Conservation (phyloP, 2,113 vertebrate species). For the Danio rerio region GRCz12tu NC_133191.1:10586501-10587000, state of each 20-base stretch:
- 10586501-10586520: neutral
- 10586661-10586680: too few relatives aligned
- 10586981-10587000: neutral
- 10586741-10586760: too few relatives aligned
- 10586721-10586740: too few relatives aligned
- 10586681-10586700: too few relatives aligned
- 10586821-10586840: slow-evolving; percentile 96
- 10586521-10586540: neutral
- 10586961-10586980: neutral
- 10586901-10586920: slow-evolving; percentile 97
- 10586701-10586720: too few relatives aligned
- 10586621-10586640: too few relatives aligned
- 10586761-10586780: too few relatives aligned
- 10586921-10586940: slow-evolving; percentile 97
- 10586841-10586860: slow-evolving; percentile 92
- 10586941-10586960: slow-evolving; percentile 97
- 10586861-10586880: slow-evolving; percentile 91
- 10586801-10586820: slow-evolving; percentile 83
- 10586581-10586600: too few relatives aligned
- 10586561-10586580: too few relatives aligned
- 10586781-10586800: neutral
- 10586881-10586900: slow-evolving; percentile 88
- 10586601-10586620: too few relatives aligned
- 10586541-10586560: too few relatives aligned
- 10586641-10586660: too few relatives aligned